Conservation (phyloP, 1,140 invertebrate species). For the Pseudomyrmex concolor region DNA sequence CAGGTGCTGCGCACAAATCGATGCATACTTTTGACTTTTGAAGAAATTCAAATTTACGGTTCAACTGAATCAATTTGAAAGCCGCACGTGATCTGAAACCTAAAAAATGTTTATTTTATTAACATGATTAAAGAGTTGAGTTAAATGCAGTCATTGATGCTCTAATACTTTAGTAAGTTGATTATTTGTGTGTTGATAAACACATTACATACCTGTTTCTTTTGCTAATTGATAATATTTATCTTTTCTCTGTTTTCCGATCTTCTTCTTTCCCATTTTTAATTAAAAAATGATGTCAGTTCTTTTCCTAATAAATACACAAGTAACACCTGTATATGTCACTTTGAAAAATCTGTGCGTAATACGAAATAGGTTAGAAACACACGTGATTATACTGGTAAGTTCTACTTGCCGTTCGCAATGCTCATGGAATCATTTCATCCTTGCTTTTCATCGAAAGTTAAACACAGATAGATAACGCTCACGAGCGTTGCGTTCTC, state of each 20-base stretch:
- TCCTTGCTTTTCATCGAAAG: too few species aligned
- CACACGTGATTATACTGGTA: too few species aligned
- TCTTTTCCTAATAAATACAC: not conserved
- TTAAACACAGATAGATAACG: too few species aligned
- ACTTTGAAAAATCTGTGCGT: not conserved
- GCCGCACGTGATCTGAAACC: conserved; percentile 98
- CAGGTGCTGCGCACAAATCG: conserved; percentile 99
- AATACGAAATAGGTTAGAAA: conserved; percentile 30
- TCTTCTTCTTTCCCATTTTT: conserved; percentile 99
- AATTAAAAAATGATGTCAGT: not conserved
- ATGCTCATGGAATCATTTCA: too few species aligned
- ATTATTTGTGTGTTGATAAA: not conserved
- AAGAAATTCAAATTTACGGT: conserved; percentile 98
- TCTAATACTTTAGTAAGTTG: not conserved
- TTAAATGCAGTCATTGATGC: not conserved
- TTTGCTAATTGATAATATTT: conserved; percentile 99
- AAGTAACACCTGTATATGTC: not conserved
- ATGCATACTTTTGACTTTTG: conserved; percentile 98
- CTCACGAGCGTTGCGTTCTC: too few species aligned
- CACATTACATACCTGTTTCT: conserved; percentile 93
- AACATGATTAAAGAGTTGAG: not conserved
- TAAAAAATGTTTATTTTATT: conserved; percentile 80
- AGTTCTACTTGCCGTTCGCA: too few species aligned
- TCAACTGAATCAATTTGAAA: conserved; percentile 99
- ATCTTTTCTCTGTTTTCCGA: conserved; percentile 98